A percentile compares a stretch with the other conserved stretches of the same genome.
These are phyloP conservation scores for Alfaro cultratus DNA, from an alignment of 2,797 vertebrate species.

Conservation along the genomic window DNA sequence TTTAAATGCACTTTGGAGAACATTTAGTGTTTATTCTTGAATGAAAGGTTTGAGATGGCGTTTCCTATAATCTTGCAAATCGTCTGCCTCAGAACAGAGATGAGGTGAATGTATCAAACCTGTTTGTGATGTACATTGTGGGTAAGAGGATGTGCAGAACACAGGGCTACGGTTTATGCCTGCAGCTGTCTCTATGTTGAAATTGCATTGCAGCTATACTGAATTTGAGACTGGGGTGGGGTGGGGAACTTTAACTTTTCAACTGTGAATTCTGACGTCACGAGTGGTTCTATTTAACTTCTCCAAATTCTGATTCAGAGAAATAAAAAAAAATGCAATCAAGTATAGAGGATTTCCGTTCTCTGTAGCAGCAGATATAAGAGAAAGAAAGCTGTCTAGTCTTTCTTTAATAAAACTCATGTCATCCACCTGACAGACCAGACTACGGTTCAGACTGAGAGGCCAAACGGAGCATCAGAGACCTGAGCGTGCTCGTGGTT, in stretches of 20 bases:
- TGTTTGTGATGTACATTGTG: neutral
- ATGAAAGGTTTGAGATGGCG: neutral
- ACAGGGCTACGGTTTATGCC: neutral
- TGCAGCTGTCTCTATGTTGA: neutral
- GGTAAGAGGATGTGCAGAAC: neutral
- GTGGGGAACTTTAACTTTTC: neutral
- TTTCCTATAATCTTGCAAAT: neutral
- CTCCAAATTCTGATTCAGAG: neutral
- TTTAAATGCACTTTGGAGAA: neutral
- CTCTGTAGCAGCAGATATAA: neutral
- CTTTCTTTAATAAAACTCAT: neutral
- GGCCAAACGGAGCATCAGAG: conserved; percentile 13
- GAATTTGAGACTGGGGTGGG: neutral
- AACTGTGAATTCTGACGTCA: neutral
- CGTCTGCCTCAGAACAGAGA: too few relatives aligned
- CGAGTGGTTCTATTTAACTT: neutral
- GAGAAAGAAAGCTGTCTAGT: neutral
- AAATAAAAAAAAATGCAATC: neutral
- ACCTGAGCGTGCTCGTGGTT: conserved; percentile 13
- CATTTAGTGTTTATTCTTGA: neutral
- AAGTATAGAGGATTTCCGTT: neutral
- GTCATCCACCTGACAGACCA: conserved; percentile 23
- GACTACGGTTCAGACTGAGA: conserved; percentile 3
- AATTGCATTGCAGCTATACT: neutral
- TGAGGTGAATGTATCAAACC: too few relatives aligned